These are phyloP conservation scores for Frankliniella intonsa DNA, from an alignment of 2,888 invertebrate species.

Conservation along the genomic window DNA sequence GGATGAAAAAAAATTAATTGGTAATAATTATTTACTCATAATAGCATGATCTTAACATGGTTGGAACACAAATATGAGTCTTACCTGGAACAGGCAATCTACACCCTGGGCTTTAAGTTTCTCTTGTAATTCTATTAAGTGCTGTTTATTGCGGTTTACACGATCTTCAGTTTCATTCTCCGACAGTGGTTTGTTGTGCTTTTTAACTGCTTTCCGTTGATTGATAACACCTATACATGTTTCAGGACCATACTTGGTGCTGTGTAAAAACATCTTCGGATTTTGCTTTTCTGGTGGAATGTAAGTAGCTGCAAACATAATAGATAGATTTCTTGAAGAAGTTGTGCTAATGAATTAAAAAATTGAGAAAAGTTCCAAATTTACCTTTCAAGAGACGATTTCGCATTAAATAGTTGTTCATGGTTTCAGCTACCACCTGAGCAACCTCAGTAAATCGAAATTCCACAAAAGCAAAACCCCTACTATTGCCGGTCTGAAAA, in stretches of 20 bases:
- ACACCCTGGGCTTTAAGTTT: constrained; percentile 44
- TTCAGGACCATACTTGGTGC: constrained; percentile 52
- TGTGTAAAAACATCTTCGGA: constrained; percentile 49
- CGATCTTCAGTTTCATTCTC: constrained; percentile 47
- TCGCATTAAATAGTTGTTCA: constrained; percentile 97
- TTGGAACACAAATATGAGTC: not conserved
- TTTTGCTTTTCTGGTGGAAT: constrained; percentile 64
- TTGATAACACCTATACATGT: constrained; percentile 40
- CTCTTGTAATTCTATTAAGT: constrained; percentile 42
- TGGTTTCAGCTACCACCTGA: constrained; percentile 87
- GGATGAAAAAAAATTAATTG: not conserved
- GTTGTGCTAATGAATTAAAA: constrained; percentile 23
- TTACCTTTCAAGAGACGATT: constrained; percentile 81
- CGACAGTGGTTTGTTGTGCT: constrained; percentile 47
- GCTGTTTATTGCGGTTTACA: constrained; percentile 47
- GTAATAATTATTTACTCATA: not conserved
- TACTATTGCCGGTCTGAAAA: constrained; percentile 68
- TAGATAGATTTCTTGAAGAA: constrained; percentile 11
- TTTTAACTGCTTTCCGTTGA: constrained; percentile 49
- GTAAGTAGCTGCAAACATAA: constrained; percentile 55
- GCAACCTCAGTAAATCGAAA: constrained; percentile 82
- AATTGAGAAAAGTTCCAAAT: constrained; percentile 36
- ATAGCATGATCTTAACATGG: not conserved
- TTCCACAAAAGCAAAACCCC: constrained; percentile 87
- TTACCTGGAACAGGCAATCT: constrained; percentile 41